Conservation (phyloP, 2,888 invertebrate genomes). For the Caenorhabditis imperialis region DNA sequence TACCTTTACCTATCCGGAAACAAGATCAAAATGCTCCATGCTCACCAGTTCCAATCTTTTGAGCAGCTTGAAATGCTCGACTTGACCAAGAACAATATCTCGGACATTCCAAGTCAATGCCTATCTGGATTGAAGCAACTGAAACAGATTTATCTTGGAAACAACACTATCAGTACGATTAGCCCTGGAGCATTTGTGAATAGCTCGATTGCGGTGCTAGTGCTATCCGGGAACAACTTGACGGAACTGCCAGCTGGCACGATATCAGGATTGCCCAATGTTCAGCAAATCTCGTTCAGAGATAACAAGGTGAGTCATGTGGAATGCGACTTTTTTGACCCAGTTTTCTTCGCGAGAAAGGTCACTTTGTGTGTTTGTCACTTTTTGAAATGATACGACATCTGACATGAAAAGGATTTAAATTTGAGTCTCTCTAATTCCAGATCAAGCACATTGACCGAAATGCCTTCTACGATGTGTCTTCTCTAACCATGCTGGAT, state of each 20-base stretch:
- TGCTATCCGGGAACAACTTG: slow-evolving; percentile 72
- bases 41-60: slow-evolving; percentile 74
- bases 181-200: slow-evolving; percentile 74
- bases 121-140: slow-evolving; percentile 70
- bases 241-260: slow-evolving; percentile 64
- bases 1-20: slow-evolving; percentile 77
- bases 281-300: slow-evolving; percentile 77
- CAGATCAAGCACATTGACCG: slow-evolving; percentile 75
- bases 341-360: too few species aligned
- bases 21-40: slow-evolving; percentile 61
- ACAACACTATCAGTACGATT: slow-evolving; percentile 54
- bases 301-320: slow-evolving; percentile 74
- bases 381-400: too few species aligned
- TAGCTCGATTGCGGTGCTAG: slow-evolving; percentile 72
- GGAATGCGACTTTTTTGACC: too few species aligned
- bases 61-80: slow-evolving; percentile 76
- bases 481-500: slow-evolving; percentile 76
- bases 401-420: too few species aligned
- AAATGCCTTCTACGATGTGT: slow-evolving; percentile 77
- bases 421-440: slow-evolving; percentile 52
- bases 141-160: slow-evolving; percentile 75
- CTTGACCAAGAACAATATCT: slow-evolving; percentile 67
- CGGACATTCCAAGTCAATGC: slow-evolving; percentile 53
- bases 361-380: too few species aligned
- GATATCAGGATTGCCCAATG: slow-evolving; percentile 66